phyloP scores from a whole-genome alignment of 2,888 invertebrate species.

The Magallana nippona region DNA sequence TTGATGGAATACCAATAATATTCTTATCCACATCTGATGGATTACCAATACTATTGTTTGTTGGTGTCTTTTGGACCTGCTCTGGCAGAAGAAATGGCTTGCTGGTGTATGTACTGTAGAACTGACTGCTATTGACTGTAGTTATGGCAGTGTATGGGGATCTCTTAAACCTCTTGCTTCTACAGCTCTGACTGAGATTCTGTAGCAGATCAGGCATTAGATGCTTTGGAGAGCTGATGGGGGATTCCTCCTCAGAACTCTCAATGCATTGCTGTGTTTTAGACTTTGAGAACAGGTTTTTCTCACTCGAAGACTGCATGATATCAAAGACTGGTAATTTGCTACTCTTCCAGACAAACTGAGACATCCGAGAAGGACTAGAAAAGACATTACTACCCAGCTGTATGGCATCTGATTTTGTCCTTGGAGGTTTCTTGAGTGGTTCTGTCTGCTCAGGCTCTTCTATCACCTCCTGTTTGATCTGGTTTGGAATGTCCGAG shows the following conservation, averaged over 20 bases:
- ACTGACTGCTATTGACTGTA: not conserved
- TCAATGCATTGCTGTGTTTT: not conserved
- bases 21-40: too few relatives aligned
- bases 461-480: not conserved
- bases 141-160: not conserved
- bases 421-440: not conserved
- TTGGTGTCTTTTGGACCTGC: too few relatives aligned
- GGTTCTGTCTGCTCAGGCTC: not conserved
- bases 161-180: not conserved
- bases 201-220: slow-evolving; percentile 11
- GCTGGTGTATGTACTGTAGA: too few relatives aligned
- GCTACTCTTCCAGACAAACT: not conserved
- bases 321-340: not conserved
- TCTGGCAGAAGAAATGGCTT: too few relatives aligned
- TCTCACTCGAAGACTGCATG: not conserved
- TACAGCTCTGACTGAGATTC: not conserved
- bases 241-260: not conserved
- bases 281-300: too few relatives aligned
- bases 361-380: not conserved
- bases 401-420: not conserved
- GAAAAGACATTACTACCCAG: slow-evolving; percentile 20
- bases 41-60: too few relatives aligned
- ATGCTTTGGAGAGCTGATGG: not conserved
- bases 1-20: too few relatives aligned
- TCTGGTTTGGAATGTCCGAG: not conserved